Conservation (phyloP, 2,113 vertebrate species). For the Tenebrosternarchus preto region DNA sequence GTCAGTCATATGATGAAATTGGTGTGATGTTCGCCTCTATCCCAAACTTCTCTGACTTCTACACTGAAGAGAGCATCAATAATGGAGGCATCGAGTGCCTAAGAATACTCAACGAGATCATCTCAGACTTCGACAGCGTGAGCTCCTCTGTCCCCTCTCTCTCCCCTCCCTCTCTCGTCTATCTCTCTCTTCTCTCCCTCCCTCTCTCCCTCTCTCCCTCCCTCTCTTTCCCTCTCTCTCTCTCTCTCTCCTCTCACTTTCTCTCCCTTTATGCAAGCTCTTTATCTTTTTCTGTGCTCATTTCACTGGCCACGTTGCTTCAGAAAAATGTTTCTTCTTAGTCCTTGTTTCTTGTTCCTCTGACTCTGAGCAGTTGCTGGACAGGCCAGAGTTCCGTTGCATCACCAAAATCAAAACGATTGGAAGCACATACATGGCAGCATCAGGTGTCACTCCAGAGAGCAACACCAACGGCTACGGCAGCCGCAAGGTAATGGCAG, state of each 20-base stretch:
- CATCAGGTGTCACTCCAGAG: slow-evolving; percentile 86
- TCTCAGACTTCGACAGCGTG: slow-evolving; percentile 94
- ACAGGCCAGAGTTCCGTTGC: slow-evolving; percentile 86
- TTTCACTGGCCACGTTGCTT: not conserved
- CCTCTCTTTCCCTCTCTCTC: too few species aligned
- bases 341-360: not conserved
- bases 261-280: not conserved
- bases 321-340: too few species aligned
- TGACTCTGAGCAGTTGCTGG: slow-evolving; percentile 79
- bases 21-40: slow-evolving; percentile 98
- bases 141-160: slow-evolving; percentile 51
- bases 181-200: too few species aligned
- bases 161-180: not conserved
- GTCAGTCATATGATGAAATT: slow-evolving; percentile 90
- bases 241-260: not conserved
- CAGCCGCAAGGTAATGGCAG: slow-evolving; percentile 72
- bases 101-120: slow-evolving; percentile 96
- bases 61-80: slow-evolving; percentile 95
- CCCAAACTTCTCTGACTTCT: slow-evolving; percentile 97
- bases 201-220: too few species aligned
- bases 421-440: slow-evolving; percentile 97
- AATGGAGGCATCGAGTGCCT: slow-evolving; percentile 94
- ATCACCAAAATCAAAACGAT: slow-evolving; percentile 99
- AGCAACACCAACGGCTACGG: slow-evolving; percentile 75
- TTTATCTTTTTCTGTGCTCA: not conserved